Conservation (phyloP, 2,888 invertebrate genomes). For the Caenorhabditis sp. region DNA sequence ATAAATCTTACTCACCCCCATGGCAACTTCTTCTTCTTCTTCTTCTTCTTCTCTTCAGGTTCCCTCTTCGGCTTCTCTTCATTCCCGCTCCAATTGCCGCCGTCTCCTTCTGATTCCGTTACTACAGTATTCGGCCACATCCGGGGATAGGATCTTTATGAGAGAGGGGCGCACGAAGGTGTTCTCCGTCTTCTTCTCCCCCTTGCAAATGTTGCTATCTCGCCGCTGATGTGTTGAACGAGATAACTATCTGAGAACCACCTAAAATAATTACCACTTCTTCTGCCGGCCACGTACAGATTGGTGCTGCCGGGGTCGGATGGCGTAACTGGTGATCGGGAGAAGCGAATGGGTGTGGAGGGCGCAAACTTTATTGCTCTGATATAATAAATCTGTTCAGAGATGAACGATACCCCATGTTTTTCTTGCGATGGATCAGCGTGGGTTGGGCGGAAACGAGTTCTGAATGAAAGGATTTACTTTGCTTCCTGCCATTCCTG, state of each 20-base stretch:
- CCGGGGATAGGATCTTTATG: background rate
- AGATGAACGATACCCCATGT: no score
- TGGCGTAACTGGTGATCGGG: constrained; percentile 40
- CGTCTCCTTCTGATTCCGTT: no score
- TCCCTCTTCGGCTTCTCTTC: no score
- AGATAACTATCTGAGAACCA: constrained; percentile 47
- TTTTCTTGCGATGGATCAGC: no score
- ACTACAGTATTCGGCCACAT: no score
- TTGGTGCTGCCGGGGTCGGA: constrained; percentile 7
- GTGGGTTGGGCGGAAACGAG: no score
- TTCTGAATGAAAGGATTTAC: no score
- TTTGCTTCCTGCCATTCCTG: no score
- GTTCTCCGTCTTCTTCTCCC: constrained; percentile 11
- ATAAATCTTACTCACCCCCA: background rate
- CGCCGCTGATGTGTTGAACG: constrained; percentile 24
- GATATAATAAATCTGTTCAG: no score
- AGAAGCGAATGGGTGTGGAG: no score
- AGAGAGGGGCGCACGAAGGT: constrained; percentile 24
- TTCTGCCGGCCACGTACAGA: background rate
- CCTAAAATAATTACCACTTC: constrained; percentile 34
- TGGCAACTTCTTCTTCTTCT: background rate
- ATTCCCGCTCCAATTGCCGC: no score
- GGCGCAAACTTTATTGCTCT: no score
- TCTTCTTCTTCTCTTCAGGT: background rate
- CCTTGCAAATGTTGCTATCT: constrained; percentile 39